Evolutionary conservation across 1,140 invertebrate species (phyloP), one percentile per base, ranked within the genome.

Genomic region (Metaphire vulgaris): DNA sequence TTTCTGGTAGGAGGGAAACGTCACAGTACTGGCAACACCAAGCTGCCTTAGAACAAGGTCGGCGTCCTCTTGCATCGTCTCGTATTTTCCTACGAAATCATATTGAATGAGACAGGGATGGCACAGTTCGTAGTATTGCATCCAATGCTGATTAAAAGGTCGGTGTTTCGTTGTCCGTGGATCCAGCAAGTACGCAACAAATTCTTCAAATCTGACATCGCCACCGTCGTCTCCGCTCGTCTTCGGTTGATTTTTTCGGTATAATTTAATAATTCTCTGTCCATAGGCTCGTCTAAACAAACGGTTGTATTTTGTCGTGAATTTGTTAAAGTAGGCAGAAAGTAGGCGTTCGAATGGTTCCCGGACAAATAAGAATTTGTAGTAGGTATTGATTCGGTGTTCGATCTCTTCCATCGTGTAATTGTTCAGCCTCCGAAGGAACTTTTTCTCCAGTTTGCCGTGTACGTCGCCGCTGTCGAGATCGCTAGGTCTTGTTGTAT

Each of bases 261-360:
- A 92, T 76, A 89, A 90, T 83, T 90, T 90, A 30, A 95, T 89
- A 74, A 97, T 96, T 76, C 90, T 89, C 28, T 89, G 88, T 0
- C 94, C 94, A 79, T 94, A 92, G 34, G 91, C 89, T 15, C 89
- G 87, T 83, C 92, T 91, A 86, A 94, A 95, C 69, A 79, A 82
- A 15, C 90, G 89, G 6, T 56, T 56, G 21, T 6, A 56, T 78
- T 89, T 89, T 31, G 90, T 89, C 80, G 92, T 91, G 77, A 97
- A 88, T 85, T 97, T 97, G 84, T 96, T 96, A 79, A 92, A 88
- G 86, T 92, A 97, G 0, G 94, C 94, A 0, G 93, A 96, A 56
- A 97, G 84, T 15, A 97, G 83, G 75, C 95, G 89, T 84, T 97
- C 95, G 82, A 97, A 91, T 0, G 95, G 95, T 88, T 97, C 93